These are phyloP conservation scores for Rhineura floridana DNA, from an alignment of 2,113 vertebrate genomes.

Conservation along the genomic window DNA sequence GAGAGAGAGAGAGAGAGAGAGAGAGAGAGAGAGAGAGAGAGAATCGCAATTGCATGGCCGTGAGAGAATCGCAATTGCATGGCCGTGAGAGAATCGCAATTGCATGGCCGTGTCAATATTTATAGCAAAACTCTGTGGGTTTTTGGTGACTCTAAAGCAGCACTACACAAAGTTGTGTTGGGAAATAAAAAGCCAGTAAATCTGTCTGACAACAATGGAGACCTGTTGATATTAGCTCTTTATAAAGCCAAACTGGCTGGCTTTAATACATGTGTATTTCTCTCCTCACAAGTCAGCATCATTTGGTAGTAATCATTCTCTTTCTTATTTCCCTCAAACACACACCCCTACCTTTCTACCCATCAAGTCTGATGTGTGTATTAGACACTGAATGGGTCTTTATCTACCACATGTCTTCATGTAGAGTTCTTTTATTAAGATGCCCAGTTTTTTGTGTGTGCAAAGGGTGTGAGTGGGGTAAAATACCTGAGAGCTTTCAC, in stretches of 20 bases:
- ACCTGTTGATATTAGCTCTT: constrained; percentile 49
- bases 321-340: not conserved
- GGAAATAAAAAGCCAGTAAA: constrained; percentile 36
- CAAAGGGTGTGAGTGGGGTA: not conserved
- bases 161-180: constrained; percentile 5
- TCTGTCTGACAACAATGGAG: constrained; percentile 39
- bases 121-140: constrained; percentile 53
- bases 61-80: constrained; percentile 45
- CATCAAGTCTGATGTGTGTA: not conserved
- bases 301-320: not conserved
- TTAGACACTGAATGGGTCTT: constrained; percentile 13
- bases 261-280: not conserved
- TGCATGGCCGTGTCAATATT: constrained; percentile 50
- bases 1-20: not conserved
- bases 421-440: no score
- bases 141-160: constrained; percentile 29
- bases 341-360: constrained; percentile 18
- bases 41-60: not conserved
- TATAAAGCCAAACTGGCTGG: not conserved
- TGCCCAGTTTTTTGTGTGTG: no score
- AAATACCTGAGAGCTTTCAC: not conserved
- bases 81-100: constrained; percentile 53
- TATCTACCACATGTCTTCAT: not conserved
- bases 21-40: constrained; percentile 19
- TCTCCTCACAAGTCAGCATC: not conserved